Conservation (phyloP, 1,140 invertebrate species). For the Hyphantria cunea region DNA sequence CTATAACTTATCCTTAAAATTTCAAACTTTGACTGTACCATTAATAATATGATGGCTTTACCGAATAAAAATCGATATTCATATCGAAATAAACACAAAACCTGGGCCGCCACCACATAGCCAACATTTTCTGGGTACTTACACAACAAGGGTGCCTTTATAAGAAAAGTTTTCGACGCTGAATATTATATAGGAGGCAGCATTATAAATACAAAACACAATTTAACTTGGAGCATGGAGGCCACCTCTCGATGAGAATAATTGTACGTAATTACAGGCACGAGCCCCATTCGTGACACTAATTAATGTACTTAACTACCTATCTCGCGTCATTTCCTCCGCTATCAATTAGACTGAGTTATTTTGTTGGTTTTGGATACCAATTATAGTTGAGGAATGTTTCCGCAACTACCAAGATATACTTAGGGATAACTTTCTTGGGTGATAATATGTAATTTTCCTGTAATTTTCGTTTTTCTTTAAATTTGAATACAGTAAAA, state of each 20-base stretch:
- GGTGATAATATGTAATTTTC: too few relatives aligned
- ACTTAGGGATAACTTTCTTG: too few relatives aligned
- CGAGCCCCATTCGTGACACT: conserved; percentile 24
- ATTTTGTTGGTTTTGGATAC: not conserved
- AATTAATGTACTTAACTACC: conserved; percentile 35
- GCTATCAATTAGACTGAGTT: not conserved
- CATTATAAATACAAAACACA: conserved; percentile 29
- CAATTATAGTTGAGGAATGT: not conserved
- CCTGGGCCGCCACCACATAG: not conserved
- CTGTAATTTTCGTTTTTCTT: too few relatives aligned
- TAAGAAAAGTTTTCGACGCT: conserved; percentile 24
- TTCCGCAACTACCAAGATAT: too few relatives aligned
- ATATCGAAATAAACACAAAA: not conserved
- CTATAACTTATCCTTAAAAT: too few relatives aligned
- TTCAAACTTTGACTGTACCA: too few relatives aligned
- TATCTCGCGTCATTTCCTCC: conserved; percentile 1
- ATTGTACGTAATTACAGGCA: conserved; percentile 31
- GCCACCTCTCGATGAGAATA: conserved; percentile 21
- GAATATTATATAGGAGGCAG: conserved; percentile 17
- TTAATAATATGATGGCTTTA: too few relatives aligned
- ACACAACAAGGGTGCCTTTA: conserved; percentile 11
- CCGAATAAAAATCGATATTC: conserved; percentile 10
- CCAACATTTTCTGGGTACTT: conserved; percentile 2
- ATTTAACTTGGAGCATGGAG: conserved; percentile 27
- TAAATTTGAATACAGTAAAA: too few relatives aligned